Evolutionary conservation across 2,888 invertebrate species (phyloP).

Genomic region (Sturmia bella): DNA sequence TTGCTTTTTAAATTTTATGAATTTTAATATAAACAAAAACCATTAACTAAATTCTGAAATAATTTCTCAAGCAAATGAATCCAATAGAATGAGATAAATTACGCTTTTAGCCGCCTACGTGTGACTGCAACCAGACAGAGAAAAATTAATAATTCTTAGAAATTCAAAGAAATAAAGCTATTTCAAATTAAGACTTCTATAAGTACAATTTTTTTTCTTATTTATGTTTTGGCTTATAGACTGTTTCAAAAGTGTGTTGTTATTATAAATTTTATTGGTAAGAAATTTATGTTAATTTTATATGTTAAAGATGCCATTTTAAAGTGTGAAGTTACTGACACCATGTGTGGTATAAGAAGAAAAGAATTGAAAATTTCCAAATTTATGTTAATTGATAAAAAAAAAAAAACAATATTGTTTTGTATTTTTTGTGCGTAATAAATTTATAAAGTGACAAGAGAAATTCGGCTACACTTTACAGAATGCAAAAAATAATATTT

Average conservation of each 20-base stretch:
- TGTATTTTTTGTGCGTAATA: conserved; percentile 21
- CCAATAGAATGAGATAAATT: too few species aligned
- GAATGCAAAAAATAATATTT: not conserved
- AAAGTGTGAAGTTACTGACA: conserved; percentile 59
- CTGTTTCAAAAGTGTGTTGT: not conserved
- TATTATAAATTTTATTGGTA: conserved; percentile 40
- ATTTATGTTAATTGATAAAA: conserved; percentile 18
- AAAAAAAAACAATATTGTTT: not conserved
- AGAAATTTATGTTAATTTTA: conserved; percentile 64
- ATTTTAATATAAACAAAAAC: too few species aligned
- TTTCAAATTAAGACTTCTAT: too few species aligned
- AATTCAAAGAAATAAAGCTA: too few species aligned
- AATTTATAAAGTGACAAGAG: conserved; percentile 49
- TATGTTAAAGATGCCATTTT: conserved; percentile 1
- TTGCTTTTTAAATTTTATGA: too few species aligned
- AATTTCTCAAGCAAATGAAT: too few species aligned
- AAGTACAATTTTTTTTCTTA: not conserved
- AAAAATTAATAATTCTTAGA: too few species aligned
- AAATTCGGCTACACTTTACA: conserved; percentile 33
- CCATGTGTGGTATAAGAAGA: conserved; percentile 42
- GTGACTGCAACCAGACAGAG: too few species aligned
- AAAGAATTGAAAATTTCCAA: not conserved
- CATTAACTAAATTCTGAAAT: too few species aligned
- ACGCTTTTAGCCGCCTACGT: too few species aligned
- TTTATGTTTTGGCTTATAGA: not conserved